Percentiles rank a stretch among this genome's conserved stretches.
Evolutionary conservation across 2,797 vertebrate species (phyloP).

Genomic region (Tenualosa thibaudeaui): DNA sequence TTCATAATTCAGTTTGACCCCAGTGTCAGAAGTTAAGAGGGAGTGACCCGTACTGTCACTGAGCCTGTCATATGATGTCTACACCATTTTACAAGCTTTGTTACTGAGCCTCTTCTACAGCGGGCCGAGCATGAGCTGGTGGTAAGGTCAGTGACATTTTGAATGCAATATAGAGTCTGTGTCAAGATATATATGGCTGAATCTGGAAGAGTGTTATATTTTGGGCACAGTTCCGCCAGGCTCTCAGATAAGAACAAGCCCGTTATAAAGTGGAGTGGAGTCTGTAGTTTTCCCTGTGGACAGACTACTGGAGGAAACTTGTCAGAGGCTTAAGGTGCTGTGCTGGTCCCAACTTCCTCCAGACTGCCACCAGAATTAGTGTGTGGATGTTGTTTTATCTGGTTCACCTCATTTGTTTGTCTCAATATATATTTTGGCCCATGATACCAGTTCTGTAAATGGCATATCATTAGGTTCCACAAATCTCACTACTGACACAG

Average conservation of each 20-base stretch:
- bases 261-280: background rate
- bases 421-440: no score
- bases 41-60: background rate
- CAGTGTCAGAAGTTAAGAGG: conserved; percentile 17
- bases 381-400: background rate
- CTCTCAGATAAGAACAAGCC: background rate
- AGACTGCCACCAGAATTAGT: background rate
- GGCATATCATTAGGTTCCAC: no score
- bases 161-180: background rate
- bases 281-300: background rate
- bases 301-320: background rate
- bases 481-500: no score
- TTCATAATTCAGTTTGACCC: conserved; percentile 7
- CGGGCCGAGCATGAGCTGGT: background rate
- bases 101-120: background rate
- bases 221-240: background rate
- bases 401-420: background rate
- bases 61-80: background rate
- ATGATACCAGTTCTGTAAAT: background rate
- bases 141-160: conserved; percentile 3
- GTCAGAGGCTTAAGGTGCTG: background rate
- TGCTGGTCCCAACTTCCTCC: background rate
- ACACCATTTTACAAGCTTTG: background rate
- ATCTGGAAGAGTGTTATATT: background rate
- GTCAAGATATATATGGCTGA: background rate